Percentiles rank a stretch among this genome's conserved stretches.
Evolutionary conservation across 2,888 invertebrate species (phyloP).

Genomic region (Pantelozetes paolii): DNA sequence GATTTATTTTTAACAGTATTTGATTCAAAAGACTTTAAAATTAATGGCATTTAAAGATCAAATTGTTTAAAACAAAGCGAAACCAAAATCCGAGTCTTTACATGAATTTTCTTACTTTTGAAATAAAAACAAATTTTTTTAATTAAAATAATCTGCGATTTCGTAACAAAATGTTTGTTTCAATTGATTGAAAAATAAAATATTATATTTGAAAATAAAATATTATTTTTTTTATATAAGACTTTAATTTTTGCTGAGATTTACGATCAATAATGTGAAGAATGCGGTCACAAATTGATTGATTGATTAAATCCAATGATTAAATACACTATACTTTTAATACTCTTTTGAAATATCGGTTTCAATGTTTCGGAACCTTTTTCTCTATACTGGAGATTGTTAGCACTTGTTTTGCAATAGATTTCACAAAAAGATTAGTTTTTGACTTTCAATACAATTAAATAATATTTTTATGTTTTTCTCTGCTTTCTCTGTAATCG

Average conservation of each 20-base stretch:
- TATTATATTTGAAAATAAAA: background rate
- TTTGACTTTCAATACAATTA: background rate
- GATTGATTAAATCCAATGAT: slow-evolving; percentile 33
- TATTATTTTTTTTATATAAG: background rate
- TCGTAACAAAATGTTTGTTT: slow-evolving; percentile 16
- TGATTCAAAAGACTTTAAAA: too few relatives aligned
- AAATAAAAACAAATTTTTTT: background rate
- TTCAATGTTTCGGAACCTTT: background rate
- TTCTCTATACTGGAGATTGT: background rate
- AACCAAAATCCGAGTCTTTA: background rate
- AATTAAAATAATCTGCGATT: slow-evolving; percentile 18
- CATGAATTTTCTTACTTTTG: background rate
- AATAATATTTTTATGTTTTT: too few relatives aligned
- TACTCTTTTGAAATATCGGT: background rate
- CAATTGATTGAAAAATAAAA: background rate
- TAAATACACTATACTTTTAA: background rate
- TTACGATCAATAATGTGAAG: slow-evolving; percentile 20
- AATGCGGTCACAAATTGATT: slow-evolving; percentile 34
- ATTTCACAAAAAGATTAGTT: background rate
- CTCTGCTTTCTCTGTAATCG: background rate
- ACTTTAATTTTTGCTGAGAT: slow-evolving; percentile 1
- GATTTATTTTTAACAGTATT: slow-evolving; percentile 22
- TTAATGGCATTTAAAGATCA: background rate
- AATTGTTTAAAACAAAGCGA: background rate
- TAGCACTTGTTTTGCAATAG: background rate